Percentiles rank a stretch among this genome's conserved stretches.
Evolutionary conservation across 2,797 vertebrate genomes (phyloP).

Genomic region (Poliocrania exsul): DNA sequence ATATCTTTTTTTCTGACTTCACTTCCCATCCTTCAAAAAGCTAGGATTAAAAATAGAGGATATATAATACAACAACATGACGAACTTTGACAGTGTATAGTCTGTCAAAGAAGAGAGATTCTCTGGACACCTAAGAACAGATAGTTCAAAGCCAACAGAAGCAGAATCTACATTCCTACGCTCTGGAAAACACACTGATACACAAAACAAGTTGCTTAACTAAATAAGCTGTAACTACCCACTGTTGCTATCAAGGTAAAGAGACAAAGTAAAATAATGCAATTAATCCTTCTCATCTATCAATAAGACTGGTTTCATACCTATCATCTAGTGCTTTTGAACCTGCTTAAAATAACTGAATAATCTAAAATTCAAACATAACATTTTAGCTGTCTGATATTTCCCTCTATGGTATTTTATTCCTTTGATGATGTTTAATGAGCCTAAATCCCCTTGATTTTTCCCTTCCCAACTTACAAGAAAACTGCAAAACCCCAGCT

Average conservation of each 20-base stretch:
- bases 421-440: background rate
- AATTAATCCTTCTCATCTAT: background rate
- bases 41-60: background rate
- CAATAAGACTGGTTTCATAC: background rate
- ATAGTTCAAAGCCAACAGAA: background rate
- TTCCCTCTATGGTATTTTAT: background rate
- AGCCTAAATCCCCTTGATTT: fast-evolving
- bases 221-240: background rate
- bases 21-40: background rate
- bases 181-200: background rate
- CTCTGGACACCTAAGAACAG: background rate
- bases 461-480: background rate
- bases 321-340: background rate
- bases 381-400: background rate
- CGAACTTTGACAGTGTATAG: background rate
- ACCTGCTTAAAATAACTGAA: background rate
- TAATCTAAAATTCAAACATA: background rate
- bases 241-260: background rate
- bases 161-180: background rate
- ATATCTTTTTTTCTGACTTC: background rate
- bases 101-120: background rate
- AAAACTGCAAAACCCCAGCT: background rate
- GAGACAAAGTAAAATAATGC: background rate
- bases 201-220: background rate
- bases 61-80: background rate